These are phyloP conservation scores for Sicus ferrugineus DNA, from an alignment of 2,888 invertebrate genomes.

Conservation along the genomic window DNA sequence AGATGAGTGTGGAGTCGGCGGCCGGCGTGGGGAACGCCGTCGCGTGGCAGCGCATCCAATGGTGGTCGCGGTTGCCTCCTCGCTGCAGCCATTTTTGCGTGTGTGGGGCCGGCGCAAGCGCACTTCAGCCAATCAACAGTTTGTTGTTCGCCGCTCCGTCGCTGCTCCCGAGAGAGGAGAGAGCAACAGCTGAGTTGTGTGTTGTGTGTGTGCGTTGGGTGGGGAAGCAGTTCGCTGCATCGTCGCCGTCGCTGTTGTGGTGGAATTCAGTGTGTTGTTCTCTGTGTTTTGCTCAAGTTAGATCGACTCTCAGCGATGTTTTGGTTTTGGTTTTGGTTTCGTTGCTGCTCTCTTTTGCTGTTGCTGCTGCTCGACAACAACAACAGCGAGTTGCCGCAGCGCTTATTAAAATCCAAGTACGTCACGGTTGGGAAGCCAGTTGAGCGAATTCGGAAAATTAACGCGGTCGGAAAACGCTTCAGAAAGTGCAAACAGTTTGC, in stretches of 20 bases:
- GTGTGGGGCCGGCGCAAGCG: constrained; percentile 62
- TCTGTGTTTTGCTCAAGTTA: background rate
- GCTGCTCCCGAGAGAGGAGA: too few species aligned
- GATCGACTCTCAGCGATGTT: background rate
- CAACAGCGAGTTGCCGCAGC: background rate
- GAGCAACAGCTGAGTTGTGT: too few species aligned
- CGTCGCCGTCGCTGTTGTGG: too few species aligned
- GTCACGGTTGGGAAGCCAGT: constrained; percentile 21
- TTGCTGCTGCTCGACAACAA: background rate
- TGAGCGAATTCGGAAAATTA: constrained; percentile 9
- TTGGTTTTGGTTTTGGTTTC: background rate
- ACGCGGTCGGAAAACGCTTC: background rate
- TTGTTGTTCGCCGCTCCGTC: constrained; percentile 45
- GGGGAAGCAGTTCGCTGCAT: too few species aligned
- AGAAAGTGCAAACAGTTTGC: constrained; percentile 13
- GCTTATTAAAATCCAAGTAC: background rate
- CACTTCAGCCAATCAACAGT: constrained; percentile 62
- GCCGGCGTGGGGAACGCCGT: constrained; percentile 39
- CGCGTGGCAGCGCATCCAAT: constrained; percentile 49
- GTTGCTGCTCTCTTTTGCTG: background rate
- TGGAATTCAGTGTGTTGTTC: background rate
- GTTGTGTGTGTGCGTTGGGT: too few species aligned
- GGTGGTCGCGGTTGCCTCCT: constrained; percentile 59
- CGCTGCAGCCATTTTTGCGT: constrained; percentile 63
- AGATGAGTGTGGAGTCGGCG: constrained; percentile 24